Evolutionary conservation across 2,113 vertebrate species (phyloP).

Genomic region (Ceratotherium simum): DNA sequence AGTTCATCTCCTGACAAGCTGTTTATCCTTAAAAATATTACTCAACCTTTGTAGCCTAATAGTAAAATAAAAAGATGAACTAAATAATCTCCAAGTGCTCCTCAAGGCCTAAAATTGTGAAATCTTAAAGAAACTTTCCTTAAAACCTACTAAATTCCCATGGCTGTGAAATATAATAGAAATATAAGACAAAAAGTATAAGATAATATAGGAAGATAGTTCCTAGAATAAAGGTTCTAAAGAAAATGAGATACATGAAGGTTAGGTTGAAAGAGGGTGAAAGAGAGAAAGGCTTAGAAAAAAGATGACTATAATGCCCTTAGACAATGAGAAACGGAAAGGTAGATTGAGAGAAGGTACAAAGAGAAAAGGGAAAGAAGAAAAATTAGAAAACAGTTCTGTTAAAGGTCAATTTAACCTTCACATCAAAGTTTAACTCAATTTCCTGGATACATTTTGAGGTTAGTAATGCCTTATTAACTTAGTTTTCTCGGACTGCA

Average conservation of each 20-base stretch:
- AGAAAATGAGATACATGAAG: constrained; percentile 65
- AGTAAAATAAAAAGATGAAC: background rate
- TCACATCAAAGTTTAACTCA: constrained; percentile 79
- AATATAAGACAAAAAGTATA: constrained; percentile 48
- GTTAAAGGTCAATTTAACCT: constrained; percentile 79
- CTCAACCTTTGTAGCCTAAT: background rate
- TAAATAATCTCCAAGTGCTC: background rate
- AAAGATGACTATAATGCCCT: constrained; percentile 71
- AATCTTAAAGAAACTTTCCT: background rate
- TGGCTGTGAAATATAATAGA: background rate
- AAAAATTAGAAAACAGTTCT: constrained; percentile 68
- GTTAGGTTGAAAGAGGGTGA: constrained; percentile 62
- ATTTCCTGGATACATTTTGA: constrained; percentile 75
- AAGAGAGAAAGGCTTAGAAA: constrained; percentile 67
- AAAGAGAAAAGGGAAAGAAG: constrained; percentile 60
- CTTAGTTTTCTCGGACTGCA: constrained; percentile 72
- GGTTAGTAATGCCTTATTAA: constrained; percentile 76
- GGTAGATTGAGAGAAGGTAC: constrained; percentile 59
- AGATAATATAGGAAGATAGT: constrained; percentile 59
- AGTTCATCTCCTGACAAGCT: background rate
- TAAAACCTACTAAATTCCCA: background rate
- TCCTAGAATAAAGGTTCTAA: constrained; percentile 64
- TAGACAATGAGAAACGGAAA: constrained; percentile 71
- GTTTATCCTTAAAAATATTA: background rate
- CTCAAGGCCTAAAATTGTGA: background rate